Conservation (phyloP, 2,797 vertebrate species). For the Sphenopsis melanotis region DNA sequence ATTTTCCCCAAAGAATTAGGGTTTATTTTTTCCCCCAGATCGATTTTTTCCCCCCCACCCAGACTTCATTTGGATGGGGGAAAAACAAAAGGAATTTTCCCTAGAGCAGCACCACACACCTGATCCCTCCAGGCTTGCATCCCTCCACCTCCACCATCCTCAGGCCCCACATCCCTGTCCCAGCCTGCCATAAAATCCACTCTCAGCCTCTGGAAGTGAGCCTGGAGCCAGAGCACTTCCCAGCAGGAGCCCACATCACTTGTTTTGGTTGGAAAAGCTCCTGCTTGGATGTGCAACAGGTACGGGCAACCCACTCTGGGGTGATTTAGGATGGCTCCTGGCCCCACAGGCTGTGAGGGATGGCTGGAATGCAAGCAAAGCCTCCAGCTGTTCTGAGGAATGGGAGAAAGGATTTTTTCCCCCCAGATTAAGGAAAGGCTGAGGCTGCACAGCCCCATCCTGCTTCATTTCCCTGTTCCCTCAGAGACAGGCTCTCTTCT, state of each 20-base stretch:
- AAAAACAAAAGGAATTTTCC: not conserved
- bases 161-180: not conserved
- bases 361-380: not conserved
- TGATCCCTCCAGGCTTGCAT: not conserved
- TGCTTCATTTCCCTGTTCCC: not conserved
- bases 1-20: not conserved
- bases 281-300: fast-evolving
- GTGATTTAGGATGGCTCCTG: not conserved
- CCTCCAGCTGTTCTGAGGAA: fast-evolving
- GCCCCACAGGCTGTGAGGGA: not conserved
- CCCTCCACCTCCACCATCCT: not conserved
- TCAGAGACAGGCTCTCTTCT: not conserved
- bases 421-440: not conserved
- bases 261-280: not conserved
- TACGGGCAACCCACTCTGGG: fast-evolving
- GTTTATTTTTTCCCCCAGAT: not conserved
- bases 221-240: not conserved
- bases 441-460: not conserved
- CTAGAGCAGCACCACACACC: fast-evolving
- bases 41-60: fast-evolving
- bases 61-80: not conserved
- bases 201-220: not conserved
- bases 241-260: not conserved
- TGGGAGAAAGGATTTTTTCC: fast-evolving
- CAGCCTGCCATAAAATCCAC: not conserved